Percentiles rank a stretch among this genome's conserved stretches.
Evolutionary conservation across 2,888 invertebrate genomes (phyloP).

Genomic region (Biston stratarius): DNA sequence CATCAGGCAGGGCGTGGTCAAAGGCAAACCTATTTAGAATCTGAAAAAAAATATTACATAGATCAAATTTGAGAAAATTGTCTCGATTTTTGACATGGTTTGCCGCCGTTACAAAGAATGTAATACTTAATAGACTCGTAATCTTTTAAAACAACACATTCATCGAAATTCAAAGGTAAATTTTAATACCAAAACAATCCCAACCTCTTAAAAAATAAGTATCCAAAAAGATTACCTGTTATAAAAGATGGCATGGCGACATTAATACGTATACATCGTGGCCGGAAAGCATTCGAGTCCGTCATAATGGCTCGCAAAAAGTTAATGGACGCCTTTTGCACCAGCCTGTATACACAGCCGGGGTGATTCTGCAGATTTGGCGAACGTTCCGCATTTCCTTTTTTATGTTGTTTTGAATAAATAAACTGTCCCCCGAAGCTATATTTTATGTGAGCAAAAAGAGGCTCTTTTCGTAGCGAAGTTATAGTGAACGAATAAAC

Average conservation of each 20-base stretch:
- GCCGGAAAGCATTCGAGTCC: conserved; percentile 58
- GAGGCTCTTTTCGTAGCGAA: conserved; percentile 18
- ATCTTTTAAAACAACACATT: not conserved
- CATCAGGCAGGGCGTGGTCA: no score
- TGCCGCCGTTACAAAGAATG: no score
- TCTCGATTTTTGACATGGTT: no score
- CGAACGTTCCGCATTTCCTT: conserved; percentile 48
- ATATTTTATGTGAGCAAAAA: conserved; percentile 47
- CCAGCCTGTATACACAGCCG: conserved; percentile 48
- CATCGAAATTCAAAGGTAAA: not conserved
- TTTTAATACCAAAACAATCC: conserved; percentile 22
- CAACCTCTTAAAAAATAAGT: conserved; percentile 49
- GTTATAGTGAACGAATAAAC: conserved; percentile 3
- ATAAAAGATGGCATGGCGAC: conserved; percentile 42
- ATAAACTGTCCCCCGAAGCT: conserved; percentile 32
- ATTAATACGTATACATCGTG: conserved; percentile 50
- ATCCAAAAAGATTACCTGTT: conserved; percentile 56
- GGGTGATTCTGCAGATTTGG: conserved; percentile 62
- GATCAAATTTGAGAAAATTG: no score
- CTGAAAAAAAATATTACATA: no score
- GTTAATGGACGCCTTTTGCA: conserved; percentile 63
- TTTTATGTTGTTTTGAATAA: conserved; percentile 40
- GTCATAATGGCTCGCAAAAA: conserved; percentile 65
- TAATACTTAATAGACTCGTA: no score
- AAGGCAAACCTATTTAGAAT: no score